Base-by-base conservation (phyloP, 2,888 invertebrate species). In the Neoitamus cyanurus region DNA sequence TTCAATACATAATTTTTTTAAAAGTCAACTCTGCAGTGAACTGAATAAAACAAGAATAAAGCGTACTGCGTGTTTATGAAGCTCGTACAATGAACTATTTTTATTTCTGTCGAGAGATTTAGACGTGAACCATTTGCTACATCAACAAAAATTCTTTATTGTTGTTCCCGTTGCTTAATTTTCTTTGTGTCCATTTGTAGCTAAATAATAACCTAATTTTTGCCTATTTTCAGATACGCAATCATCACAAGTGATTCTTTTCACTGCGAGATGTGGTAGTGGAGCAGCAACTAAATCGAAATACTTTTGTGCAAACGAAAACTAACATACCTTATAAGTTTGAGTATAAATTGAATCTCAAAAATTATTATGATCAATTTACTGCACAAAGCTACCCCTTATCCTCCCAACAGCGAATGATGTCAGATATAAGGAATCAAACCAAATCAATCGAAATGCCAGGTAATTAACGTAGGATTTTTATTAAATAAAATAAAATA, bases 391-490 rank as follows among this genome's bases (percentile, higher is more conserved):
- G 70, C 80, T 78, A 85, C 80, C 85, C 85, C 82, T 82, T 69
- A 77, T 70, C 86, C 86, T 86, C 46, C 85, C 48, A 84, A 82
- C 85, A 84, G 84, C 72, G 85, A 86, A 86, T 86, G 85, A 86
- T 86, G 86, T 86, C 86, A 85, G 85, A 85, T 85, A 85, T 85
- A 73, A 86, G 85, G 42, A 86, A 86, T 83, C 85, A 78, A 84
- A 84, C 82, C 48, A 85, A 85, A 83, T 80, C 84, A 82, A 58
- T 58, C 85, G 86, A 86, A 82, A 86, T 86, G 86, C 86, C 86
- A 78, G 86, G 86, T 86, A 85, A 84, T 31, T 77, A n/a, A n/a
- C n/a, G n/a, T n/a, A n/a, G n/a, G n/a, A n/a, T n/a, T n/a, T n/a
- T n/a, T n/a, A n/a, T n/a, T n/a, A n/a, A n/a, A n/a, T n/a, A n/a